phyloP scores from a whole-genome alignment of 2,113 vertebrate species.

The Hoplias malabaricus region DNA sequence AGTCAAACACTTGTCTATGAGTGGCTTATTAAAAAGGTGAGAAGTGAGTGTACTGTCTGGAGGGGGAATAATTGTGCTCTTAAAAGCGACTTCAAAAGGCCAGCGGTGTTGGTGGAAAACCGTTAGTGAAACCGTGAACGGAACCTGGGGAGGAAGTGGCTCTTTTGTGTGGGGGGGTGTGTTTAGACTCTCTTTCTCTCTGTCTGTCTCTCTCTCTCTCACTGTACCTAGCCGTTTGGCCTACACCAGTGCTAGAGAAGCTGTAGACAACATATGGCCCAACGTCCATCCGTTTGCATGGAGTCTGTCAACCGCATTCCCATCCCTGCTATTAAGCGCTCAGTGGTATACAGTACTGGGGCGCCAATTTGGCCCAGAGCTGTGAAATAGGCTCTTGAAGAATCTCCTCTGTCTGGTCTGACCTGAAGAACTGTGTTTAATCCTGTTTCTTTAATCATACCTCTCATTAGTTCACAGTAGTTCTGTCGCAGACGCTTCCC shows the following conservation, averaged over 20 bases:
- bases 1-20: constrained; percentile 67
- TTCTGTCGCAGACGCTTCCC: not conserved
- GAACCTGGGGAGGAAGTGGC: constrained; percentile 53
- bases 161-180: not conserved
- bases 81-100: constrained; percentile 79
- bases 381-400: not conserved
- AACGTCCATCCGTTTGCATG: constrained; percentile 25
- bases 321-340: not conserved
- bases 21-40: constrained; percentile 80
- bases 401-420: not conserved
- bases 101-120: constrained; percentile 70
- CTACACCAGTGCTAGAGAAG: constrained; percentile 10
- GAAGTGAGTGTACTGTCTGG: constrained; percentile 80
- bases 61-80: constrained; percentile 74
- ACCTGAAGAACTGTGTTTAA: not conserved
- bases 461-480: not conserved
- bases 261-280: constrained; percentile 42
- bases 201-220: constrained; percentile 39
- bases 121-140: constrained; percentile 47
- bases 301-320: constrained; percentile 29
- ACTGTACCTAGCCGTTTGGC: constrained; percentile 45
- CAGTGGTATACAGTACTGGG: constrained; percentile 31
- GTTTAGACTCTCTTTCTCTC: constrained; percentile 19
- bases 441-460: not conserved
- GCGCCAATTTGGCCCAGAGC: not conserved